phyloP scores from a whole-genome alignment of 2,888 invertebrate genomes.

The Amorpha juglandis region DNA sequence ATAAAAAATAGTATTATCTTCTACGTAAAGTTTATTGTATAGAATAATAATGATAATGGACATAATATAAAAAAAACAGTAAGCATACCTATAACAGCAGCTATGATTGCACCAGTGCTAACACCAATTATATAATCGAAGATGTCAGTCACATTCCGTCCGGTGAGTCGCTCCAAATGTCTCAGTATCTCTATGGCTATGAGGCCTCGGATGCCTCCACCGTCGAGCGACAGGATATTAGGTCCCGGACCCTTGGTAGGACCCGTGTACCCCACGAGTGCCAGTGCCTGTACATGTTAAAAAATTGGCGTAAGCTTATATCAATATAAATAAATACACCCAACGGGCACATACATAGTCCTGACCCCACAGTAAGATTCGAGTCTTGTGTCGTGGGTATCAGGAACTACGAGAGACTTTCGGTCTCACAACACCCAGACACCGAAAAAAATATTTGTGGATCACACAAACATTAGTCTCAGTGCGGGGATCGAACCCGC shows the following conservation, averaged over 20 bases:
- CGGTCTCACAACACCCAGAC: too few relatives aligned
- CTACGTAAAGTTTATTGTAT: too few relatives aligned
- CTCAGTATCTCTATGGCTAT: constrained; percentile 92
- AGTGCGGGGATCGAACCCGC: too few relatives aligned
- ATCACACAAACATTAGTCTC: too few relatives aligned
- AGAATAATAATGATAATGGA: too few relatives aligned
- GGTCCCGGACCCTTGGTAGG: constrained; percentile 90
- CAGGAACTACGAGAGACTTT: too few relatives aligned
- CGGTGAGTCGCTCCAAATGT: constrained; percentile 89
- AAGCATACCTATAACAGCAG: constrained; percentile 87
- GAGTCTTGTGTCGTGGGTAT: too few relatives aligned
- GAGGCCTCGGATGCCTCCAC: constrained; percentile 95
- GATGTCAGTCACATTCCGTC: constrained; percentile 88
- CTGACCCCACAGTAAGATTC: too few relatives aligned
- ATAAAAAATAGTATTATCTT: too few relatives aligned
- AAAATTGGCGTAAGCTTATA: background rate
- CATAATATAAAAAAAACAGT: background rate
- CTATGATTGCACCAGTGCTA: constrained; percentile 92
- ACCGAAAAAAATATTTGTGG: too few relatives aligned
- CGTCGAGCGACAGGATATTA: constrained; percentile 93
- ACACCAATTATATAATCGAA: constrained; percentile 95
- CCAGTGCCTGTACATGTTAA: constrained; percentile 74
- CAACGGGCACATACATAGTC: too few relatives aligned
- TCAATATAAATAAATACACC: background rate
- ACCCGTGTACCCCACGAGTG: constrained; percentile 88